phyloP scores from a whole-genome alignment of 2,113 vertebrate genomes.

The Rhinolophus ferrumequinum region DNA sequence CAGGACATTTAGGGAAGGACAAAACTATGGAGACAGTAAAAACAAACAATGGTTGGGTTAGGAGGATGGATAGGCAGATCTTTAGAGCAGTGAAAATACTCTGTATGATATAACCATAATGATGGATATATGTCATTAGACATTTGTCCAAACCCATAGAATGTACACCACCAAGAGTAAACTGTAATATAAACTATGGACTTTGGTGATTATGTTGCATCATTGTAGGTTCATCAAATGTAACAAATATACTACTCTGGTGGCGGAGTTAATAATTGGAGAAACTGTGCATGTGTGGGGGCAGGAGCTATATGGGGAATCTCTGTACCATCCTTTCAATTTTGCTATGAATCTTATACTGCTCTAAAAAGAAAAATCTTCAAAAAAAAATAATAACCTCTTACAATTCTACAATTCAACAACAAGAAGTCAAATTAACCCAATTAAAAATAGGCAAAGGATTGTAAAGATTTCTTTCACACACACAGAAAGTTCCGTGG shows the following conservation, averaged over 20 bases:
- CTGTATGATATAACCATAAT: not conserved
- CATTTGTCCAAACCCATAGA: not conserved
- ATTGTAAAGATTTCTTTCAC: not conserved
- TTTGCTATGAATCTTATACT: not conserved
- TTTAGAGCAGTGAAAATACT: not conserved
- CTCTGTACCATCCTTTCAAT: not conserved
- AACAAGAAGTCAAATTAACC: not conserved
- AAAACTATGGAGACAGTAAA: not conserved
- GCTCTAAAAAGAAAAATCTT: not conserved
- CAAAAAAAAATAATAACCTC: not conserved
- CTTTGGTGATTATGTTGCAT: not conserved
- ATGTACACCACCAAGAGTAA: not conserved
- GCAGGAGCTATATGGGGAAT: not conserved
- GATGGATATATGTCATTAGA: not conserved
- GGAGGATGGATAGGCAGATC: not conserved
- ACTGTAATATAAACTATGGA: not conserved
- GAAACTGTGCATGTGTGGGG: not conserved
- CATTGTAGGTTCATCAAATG: not conserved
- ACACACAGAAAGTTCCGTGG: not conserved
- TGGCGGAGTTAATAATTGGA: not conserved
- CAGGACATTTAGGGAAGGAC: not conserved
- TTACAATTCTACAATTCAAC: not conserved
- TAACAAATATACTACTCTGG: not conserved
- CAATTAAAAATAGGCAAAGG: not conserved
- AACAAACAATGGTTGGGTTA: not conserved